These are phyloP conservation scores for Euspilapteryx auroguttella DNA, from an alignment of 2,888 invertebrate genomes.

Conservation along the genomic window DNA sequence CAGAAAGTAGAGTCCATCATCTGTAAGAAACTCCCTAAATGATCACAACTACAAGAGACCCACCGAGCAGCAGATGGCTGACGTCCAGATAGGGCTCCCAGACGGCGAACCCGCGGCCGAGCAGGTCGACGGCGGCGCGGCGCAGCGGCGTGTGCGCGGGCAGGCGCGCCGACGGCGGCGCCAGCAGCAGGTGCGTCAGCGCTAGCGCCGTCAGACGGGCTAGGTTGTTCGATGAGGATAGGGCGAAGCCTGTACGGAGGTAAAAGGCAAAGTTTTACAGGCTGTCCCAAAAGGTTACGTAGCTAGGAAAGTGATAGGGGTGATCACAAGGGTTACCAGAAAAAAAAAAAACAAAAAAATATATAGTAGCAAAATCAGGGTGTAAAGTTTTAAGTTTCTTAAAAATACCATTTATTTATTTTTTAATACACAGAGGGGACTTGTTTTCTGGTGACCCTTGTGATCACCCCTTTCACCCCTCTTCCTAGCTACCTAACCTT, in stretches of 20 bases:
- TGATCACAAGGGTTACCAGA: neutral
- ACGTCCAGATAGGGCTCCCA: conserved; percentile 90
- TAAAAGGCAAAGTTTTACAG: neutral
- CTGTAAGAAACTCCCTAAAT: too few species aligned
- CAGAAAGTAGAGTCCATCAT: too few species aligned
- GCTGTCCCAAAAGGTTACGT: too few species aligned
- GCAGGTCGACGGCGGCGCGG: conserved; percentile 94
- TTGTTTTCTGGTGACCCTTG: too few species aligned
- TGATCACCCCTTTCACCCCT: too few species aligned
- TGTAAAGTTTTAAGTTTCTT: too few species aligned
- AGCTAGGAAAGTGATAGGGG: too few species aligned
- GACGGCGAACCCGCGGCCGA: conserved; percentile 96
- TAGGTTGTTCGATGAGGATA: conserved; percentile 75
- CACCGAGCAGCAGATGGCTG: conserved; percentile 40
- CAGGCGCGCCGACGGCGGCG: conserved; percentile 80
- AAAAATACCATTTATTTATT: too few species aligned
- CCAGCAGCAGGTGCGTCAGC: conserved; percentile 86
- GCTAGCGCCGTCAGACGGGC: conserved; percentile 94
- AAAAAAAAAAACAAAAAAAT: neutral
- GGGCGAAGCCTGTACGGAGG: conserved; percentile 28
- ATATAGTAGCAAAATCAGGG: too few species aligned
- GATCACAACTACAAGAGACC: too few species aligned
- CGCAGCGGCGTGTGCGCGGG: conserved; percentile 92
- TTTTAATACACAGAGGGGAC: too few species aligned
- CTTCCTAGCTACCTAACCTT: too few species aligned